Base-by-base conservation (phyloP, 2,797 vertebrate species). In the Myotis planiceps region DNA sequence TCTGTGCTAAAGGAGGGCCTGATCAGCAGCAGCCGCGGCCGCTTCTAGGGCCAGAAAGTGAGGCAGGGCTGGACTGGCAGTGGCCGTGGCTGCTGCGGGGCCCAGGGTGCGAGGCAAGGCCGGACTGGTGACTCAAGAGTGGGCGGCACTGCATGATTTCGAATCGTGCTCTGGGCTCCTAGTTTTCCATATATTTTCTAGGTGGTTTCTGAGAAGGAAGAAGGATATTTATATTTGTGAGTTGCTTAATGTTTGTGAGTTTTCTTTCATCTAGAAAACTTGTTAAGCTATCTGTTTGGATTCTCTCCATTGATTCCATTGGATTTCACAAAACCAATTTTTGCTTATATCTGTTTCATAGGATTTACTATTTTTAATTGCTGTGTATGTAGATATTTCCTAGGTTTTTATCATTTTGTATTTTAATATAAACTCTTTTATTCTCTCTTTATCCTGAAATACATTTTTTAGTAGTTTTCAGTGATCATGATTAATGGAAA, bases 391-490 rank as follows among this genome's bases (percentile, higher is more conserved):
- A 23, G 60, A 53, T 86, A 55, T 45, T 47, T 91, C 34, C 39
- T 47, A 63, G 55, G 34, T 78, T 72, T 88, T 84, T 75, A 79
- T 55, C 8, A 88, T 65, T 92, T 66, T 88, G 2, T 34, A 80
- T 78, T 80, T 86, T 75, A 51, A 90, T 95, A 68, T 90, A 23
- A 79, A 49, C 51, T 95, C 21, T 29, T 84, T 84, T 45, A 39
- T 80, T 80, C 7, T 90, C 9, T 25, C 63, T 47, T 37, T 92
- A 80, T 74, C 76, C 60, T 55, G 23, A 88, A 89, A 32, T 79
- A 72, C 6, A 34, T 75, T 49, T 9, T 82, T 93, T 66, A 74
- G 60, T 42, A 80, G 32, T 39, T 78, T 71, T 71, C 34, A 85
- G 19, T 39, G 3, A 71, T 49, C 25, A 37, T 39, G 39, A 82